These are phyloP conservation scores for Botia kubotai DNA, from an alignment of 2,797 vertebrate genomes.

Conservation along the genomic window DNA sequence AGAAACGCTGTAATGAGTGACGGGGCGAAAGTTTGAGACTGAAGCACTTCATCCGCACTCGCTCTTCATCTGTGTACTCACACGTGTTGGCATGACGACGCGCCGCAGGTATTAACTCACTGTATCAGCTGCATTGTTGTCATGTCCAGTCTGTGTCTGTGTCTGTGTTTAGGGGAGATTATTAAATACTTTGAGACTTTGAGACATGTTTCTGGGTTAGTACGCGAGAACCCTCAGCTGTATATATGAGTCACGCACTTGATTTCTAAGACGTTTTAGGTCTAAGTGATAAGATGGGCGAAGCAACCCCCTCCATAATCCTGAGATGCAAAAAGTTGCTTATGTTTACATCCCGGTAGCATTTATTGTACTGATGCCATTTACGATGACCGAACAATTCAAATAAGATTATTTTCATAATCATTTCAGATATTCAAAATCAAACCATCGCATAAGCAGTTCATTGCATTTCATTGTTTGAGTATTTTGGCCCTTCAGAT, in stretches of 20 bases:
- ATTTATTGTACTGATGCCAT: no score
- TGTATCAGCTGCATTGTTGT: background rate
- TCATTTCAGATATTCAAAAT: no score
- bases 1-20: background rate
- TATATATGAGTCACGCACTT: background rate
- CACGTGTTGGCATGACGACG: conserved; percentile 40
- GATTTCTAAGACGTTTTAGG: background rate
- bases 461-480: no score
- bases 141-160: background rate
- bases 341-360: no score
- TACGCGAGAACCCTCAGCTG: background rate
- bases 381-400: no score
- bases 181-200: background rate
- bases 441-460: no score
- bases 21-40: background rate
- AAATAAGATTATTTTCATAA: no score
- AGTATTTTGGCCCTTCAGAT: no score
- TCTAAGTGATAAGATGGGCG: background rate
- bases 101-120: background rate
- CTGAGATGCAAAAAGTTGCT: no score
- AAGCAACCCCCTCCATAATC: no score
- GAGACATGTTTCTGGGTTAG: background rate
- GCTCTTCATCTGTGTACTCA: conserved; percentile 12
- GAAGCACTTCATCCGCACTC: background rate
- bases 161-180: no score